Evolutionary conservation across 92 coral and sea anemone genomes (phyloP), one percentile per base, ranked within the genome.

Genomic region (Epizoanthus stellaris): DNA sequence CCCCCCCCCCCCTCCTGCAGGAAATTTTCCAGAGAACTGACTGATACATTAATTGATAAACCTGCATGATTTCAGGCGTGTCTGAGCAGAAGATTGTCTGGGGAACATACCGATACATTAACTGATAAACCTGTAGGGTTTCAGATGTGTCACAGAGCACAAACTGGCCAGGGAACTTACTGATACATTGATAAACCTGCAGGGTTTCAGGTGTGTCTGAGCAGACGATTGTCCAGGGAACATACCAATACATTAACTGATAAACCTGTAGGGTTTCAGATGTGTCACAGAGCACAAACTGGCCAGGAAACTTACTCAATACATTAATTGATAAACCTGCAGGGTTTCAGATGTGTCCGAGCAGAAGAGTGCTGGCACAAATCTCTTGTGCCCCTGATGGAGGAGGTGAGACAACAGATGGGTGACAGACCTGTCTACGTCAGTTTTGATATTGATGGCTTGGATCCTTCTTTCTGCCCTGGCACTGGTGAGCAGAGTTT

Each of bases 311-410:
- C 21, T 5, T 66, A 34, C 70, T 23, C n/a, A 16, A 23, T 8
- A 66, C 70, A 66, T 25, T 65, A 25, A 13, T 23, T 66, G 15
- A 25, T 23, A 13, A 25, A 66, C 70, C 58, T 40, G 6, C 57
- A 93, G 95, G 95, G 95, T 20, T 87, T 93, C 19, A 82, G 93
- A 25, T 66, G 91, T 23, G 92, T 93, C 6, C 85, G 65, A 49
- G 94, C 93, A 36, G 81, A 70, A 15, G 85, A 93, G 43, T 93
- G 95, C 21, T 93, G 95, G 95, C 82, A 93, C 25, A 90, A 90
- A 49, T 90, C 93, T 25, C 85, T 93, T 76, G 82, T 65, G 1
- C 95, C 95, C 6, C 85, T 93, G 30, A 93, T 93, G 95, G 84
- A 36, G 10, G 94, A 93, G 67, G 93, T 93, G 40, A 69, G 92